Base-by-base conservation (phyloP, 2,113 vertebrate species). In the Pygoscelis adeliae region DNA sequence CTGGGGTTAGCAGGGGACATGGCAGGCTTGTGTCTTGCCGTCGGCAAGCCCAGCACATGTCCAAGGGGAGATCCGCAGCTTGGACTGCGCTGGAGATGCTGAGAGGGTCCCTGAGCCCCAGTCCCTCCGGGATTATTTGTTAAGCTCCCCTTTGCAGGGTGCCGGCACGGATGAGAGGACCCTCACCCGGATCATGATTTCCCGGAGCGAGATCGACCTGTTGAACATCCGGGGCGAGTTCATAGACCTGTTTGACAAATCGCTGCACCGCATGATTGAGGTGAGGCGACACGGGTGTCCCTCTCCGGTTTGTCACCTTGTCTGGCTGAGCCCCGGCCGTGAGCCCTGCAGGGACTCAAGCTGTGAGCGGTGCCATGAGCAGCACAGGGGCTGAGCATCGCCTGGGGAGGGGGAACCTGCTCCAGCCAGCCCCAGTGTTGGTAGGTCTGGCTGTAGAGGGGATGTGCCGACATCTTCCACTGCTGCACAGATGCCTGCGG, bases 131-230 rank as follows among this genome's bases (percentile, higher is more conserved):
- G 15, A 21, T 78, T 78, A 72, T 67, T 78, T 81, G 15, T 73
- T 83, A 76, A 87, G 32, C 46, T 83, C 32, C 7, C 23, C 62
- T 14, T 93, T 20, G 62, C 97, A 99, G 99, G 99, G 99, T 26
- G 98, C 99, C 0, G 99, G 99, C 63, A 99, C 99, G 0, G 99
- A 99, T 7, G 99, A 99, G 97, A 98, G 98, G 95, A 99, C 99
- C 4, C 98, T 99, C 79, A 99, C 99, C 93, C 98, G 99, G 73
- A 99, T 99, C 97, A 99, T 99, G 98, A 98, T 99, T 72, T 99
- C 99, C 87, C 99, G 99, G 50, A 99, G 98, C 0, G 99, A 99
- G 97, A 97, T 98, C 1, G 99, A 99, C 97, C 98, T 99, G 70
- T 95, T 99, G 87, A 99, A 99, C 97, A 98, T 99, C 97, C 98